Conservation (phyloP, 1,140 invertebrate species). For the Augochlora pura region DNA sequence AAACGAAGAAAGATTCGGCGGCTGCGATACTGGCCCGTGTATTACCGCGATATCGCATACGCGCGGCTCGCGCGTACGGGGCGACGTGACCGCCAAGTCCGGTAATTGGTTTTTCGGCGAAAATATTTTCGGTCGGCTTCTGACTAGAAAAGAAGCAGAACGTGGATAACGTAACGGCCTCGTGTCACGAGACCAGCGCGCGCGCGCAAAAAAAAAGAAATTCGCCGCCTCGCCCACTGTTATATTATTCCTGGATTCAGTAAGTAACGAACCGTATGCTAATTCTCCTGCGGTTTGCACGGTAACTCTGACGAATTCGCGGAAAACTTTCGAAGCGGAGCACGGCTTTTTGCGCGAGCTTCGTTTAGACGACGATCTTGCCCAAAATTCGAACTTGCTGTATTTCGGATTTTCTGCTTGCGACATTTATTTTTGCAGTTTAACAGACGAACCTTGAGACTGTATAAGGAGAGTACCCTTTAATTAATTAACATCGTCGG, state of each 20-base stretch:
- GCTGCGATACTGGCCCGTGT: neutral
- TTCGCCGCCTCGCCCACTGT: neutral
- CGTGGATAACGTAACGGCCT: conserved; percentile 14
- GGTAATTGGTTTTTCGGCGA: conserved; percentile 42
- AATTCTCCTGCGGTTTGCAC: conserved; percentile 25
- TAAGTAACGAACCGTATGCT: conserved; percentile 58
- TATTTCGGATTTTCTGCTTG: neutral
- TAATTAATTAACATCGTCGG: no score
- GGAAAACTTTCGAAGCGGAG: conserved; percentile 35
- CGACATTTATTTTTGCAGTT: neutral
- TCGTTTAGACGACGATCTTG: neutral
- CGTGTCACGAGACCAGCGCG: conserved; percentile 10
- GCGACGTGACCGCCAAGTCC: neutral
- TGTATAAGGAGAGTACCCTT: no score
- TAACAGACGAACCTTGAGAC: neutral
- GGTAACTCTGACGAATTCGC: neutral
- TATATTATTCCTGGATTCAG: conserved; percentile 27
- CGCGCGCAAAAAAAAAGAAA: conserved; percentile 7
- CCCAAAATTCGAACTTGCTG: no score
- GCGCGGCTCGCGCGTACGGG: neutral
- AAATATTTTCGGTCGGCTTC: conserved; percentile 18
- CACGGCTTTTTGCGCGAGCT: neutral
- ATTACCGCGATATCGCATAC: conserved; percentile 20
- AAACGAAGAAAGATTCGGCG: conserved; percentile 9
- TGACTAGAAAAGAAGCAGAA: neutral